Evolutionary conservation across 2,113 vertebrate genomes (phyloP).

Genomic region (Ageneiosus marmoratus): DNA sequence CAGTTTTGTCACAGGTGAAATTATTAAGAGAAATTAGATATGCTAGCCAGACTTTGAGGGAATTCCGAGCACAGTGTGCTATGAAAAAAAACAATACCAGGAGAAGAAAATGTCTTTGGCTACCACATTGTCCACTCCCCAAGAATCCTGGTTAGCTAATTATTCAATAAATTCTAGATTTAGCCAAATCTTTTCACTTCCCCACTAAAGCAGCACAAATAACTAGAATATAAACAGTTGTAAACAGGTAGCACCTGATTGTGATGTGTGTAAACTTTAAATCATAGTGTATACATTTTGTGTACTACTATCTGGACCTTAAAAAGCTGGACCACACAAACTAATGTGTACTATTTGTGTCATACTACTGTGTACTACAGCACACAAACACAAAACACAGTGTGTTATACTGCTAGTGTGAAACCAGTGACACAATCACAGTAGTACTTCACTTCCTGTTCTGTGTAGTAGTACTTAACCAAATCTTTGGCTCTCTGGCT

Average conservation of each 20-base stretch:
- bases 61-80: neutral
- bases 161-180: neutral
- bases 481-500: neutral
- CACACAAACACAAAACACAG: neutral
- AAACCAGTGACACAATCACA: too few species aligned
- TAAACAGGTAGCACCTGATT: neutral
- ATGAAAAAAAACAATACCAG: neutral
- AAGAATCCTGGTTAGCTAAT: neutral
- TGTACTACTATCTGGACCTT: neutral
- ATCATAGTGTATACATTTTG: neutral
- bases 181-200: neutral
- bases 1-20: neutral
- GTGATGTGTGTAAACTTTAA: neutral
- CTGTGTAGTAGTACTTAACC: neutral
- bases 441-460: neutral
- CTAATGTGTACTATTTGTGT: neutral
- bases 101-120: neutral
- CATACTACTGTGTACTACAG: neutral
- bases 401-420: neutral
- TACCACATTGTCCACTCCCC: neutral
- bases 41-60: neutral
- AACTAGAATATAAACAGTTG: neutral
- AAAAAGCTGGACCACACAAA: neutral
- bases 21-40: neutral
- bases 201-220: neutral